phyloP scores from a whole-genome alignment of 2,888 invertebrate species.

The Candidula unifasciata region DNA sequence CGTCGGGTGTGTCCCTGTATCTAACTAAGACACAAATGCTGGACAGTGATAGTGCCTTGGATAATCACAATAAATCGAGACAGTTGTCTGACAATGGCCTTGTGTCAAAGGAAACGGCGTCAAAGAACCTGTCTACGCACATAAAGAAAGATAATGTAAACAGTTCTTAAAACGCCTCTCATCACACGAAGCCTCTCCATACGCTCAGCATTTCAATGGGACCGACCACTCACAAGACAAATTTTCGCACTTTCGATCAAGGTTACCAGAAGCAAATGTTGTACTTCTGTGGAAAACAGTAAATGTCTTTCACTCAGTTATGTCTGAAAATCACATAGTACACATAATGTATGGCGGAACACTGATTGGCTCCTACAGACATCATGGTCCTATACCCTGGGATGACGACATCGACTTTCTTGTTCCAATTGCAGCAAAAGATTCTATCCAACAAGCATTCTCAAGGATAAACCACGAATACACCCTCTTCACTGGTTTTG shows the following conservation, averaged over 20 bases:
- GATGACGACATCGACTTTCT: slow-evolving; percentile 48
- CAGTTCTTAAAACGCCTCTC: too few relatives aligned
- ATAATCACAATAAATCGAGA: too few relatives aligned
- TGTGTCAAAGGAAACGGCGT: too few relatives aligned
- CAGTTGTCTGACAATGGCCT: too few relatives aligned
- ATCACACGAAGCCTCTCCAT: too few relatives aligned
- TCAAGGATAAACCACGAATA: not conserved
- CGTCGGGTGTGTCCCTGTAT: too few relatives aligned
- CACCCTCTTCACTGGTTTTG: not conserved
- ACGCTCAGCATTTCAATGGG: too few relatives aligned
- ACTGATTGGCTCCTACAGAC: slow-evolving; percentile 44
- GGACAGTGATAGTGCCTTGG: too few relatives aligned
- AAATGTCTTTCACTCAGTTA: slow-evolving; percentile 10
- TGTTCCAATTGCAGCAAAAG: not conserved
- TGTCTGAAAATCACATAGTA: not conserved
- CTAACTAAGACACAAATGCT: too few relatives aligned
- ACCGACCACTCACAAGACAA: not conserved
- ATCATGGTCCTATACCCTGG: slow-evolving; percentile 47
- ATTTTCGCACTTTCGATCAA: not conserved
- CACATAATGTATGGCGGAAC: slow-evolving; percentile 45
- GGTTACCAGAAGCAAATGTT: not conserved
- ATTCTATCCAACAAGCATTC: not conserved
- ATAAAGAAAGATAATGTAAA: too few relatives aligned
- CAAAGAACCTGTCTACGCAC: too few relatives aligned
- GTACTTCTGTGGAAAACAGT: not conserved